phyloP scores from a whole-genome alignment of 2,113 vertebrate genomes.

The Patagioenas fasciata region DNA sequence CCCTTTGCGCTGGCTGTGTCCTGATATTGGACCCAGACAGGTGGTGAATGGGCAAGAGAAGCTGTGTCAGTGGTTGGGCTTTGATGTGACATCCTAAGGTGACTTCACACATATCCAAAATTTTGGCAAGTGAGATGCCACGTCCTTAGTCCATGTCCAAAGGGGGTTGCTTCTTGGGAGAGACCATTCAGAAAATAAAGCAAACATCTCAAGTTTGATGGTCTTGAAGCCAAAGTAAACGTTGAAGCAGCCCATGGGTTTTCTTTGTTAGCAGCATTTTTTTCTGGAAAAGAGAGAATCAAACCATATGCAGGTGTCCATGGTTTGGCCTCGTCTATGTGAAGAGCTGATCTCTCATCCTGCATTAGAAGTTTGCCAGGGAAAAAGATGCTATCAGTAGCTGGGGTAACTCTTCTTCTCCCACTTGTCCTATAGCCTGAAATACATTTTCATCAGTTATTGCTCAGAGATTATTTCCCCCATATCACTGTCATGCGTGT shows the following conservation, averaged over 20 bases:
- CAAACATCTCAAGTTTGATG: not conserved
- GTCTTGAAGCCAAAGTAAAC: not conserved
- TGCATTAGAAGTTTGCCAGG: not conserved
- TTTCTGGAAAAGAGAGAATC: not conserved
- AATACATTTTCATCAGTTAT: not conserved
- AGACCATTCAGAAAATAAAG: not conserved
- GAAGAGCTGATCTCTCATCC: not conserved
- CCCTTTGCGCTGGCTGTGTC: not conserved
- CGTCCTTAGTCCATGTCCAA: accelerated
- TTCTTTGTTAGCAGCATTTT: not conserved
- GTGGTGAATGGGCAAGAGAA: not conserved
- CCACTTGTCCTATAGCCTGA: not conserved
- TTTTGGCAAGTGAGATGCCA: not conserved
- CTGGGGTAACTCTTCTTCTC: not conserved
- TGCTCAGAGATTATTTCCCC: not conserved
- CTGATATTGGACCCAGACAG: not conserved
- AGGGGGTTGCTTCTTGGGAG: not conserved
- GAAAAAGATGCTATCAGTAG: not conserved
- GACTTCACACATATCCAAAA: not conserved
- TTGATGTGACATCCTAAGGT: not conserved
- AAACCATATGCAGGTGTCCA: not conserved
- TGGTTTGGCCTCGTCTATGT: not conserved
- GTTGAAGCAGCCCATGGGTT: not conserved
- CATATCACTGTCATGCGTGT: not conserved
- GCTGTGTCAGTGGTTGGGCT: not conserved